phyloP scores from a whole-genome alignment of 2,888 invertebrate genomes.

The Conomelus anceps region DNA sequence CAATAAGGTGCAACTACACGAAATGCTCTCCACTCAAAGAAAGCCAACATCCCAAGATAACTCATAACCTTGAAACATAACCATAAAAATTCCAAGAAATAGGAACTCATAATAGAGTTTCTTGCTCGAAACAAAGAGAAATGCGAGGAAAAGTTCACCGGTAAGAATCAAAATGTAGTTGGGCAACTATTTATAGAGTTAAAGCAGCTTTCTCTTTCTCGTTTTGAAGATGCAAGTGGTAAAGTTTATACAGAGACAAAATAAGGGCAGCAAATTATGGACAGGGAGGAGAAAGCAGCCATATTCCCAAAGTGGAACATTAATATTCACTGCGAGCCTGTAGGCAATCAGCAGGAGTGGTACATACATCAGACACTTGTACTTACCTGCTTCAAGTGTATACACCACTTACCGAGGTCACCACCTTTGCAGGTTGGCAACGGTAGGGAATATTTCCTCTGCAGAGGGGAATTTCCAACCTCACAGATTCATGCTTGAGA shows the following conservation, averaged over 20 bases:
- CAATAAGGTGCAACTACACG: too few relatives aligned
- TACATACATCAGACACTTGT: constrained; percentile 11
- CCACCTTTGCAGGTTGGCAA: constrained; percentile 1
- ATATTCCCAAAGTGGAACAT: constrained; percentile 9
- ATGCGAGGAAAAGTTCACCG: background rate
- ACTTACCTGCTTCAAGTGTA: constrained; percentile 13
- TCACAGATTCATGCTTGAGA: background rate
- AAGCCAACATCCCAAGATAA: background rate
- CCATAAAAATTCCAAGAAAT: background rate
- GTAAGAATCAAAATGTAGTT: background rate
- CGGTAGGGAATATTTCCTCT: background rate
- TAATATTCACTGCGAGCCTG: constrained; percentile 5
- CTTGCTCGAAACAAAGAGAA: background rate
- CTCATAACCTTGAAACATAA: background rate
- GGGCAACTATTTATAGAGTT: background rate
- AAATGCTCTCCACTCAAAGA: too few relatives aligned
- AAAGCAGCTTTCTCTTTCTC: background rate
- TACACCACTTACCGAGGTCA: constrained; percentile 9
- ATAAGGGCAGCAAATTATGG: background rate
- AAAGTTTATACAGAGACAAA: constrained; percentile 6
- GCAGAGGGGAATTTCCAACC: background rate
- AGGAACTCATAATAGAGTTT: background rate
- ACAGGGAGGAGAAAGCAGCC: background rate
- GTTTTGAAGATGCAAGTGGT: constrained; percentile 2
- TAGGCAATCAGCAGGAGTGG: constrained; percentile 12